Conservation (phyloP, 2,113 vertebrate genomes). For the Aptenodytes patagonicus region DNA sequence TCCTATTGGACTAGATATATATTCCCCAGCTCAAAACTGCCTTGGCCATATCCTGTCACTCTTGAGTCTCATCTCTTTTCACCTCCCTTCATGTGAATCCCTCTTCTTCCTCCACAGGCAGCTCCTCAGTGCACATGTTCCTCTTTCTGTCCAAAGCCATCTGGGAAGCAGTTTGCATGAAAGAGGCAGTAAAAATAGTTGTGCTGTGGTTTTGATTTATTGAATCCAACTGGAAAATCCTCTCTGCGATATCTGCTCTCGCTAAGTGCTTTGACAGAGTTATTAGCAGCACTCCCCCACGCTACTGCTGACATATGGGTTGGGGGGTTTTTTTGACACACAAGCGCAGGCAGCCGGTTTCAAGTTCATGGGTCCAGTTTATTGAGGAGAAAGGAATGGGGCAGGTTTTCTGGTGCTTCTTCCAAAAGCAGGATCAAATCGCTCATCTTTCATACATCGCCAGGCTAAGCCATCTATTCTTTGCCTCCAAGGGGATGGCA, state of each 20-base stretch:
- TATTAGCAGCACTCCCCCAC: neutral
- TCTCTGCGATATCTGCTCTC: neutral
- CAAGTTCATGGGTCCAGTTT: neutral
- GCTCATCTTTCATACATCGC: neutral
- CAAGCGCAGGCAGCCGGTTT: neutral
- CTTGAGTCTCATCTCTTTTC: neutral
- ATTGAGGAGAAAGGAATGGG: neutral
- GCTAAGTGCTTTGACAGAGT: neutral
- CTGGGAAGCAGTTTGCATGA: neutral
- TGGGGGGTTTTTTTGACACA: neutral
- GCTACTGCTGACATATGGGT: neutral
- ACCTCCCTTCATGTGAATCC: neutral
- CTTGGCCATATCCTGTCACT: neutral
- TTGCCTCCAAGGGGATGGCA: neutral
- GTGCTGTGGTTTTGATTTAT: conserved; percentile 20
- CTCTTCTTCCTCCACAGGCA: neutral
- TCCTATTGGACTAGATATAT: accelerated
- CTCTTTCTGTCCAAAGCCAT: neutral
- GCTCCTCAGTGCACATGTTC: neutral
- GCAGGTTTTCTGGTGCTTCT: neutral
- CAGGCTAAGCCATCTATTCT: neutral
- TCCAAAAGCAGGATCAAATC: neutral
- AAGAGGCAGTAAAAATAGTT: neutral
- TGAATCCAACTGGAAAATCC: neutral
- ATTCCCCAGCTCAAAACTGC: neutral